These are phyloP conservation scores for Gymnopithys bicolor DNA, from an alignment of 2,797 vertebrate species.

Conservation along the genomic window DNA sequence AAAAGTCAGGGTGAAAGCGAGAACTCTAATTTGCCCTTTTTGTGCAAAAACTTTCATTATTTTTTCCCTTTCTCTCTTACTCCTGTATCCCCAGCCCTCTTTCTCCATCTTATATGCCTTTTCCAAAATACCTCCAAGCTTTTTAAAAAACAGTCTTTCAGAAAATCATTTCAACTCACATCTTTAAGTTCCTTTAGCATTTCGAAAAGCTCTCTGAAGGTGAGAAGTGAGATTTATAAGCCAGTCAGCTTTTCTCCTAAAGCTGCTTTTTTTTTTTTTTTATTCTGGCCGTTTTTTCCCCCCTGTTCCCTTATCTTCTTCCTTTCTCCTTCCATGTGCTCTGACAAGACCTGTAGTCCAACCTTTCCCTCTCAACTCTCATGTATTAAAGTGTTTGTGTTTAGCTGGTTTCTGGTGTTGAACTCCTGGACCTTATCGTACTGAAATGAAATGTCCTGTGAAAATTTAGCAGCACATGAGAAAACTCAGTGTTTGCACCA, in stretches of 20 bases:
- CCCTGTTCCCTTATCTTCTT: neutral
- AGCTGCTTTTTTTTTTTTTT: neutral
- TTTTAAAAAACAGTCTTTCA: neutral
- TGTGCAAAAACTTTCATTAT: neutral
- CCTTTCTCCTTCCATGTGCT: neutral
- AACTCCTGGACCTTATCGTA: neutral
- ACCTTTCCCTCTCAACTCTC: neutral
- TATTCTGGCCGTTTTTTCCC: neutral
- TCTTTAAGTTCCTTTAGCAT: neutral
- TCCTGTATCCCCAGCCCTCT: accelerated
- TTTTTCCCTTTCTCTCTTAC: neutral
- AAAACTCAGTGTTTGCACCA: accelerated
- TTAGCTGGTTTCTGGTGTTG: neutral
- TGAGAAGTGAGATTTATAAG: neutral
- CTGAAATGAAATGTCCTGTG: neutral
- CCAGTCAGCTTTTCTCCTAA: neutral
- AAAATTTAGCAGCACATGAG: neutral
- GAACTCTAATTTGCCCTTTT: neutral
- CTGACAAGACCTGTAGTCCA: neutral
- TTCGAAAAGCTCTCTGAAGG: neutral
- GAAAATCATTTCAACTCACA: neutral
- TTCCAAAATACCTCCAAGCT: neutral
- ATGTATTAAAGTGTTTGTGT: neutral
- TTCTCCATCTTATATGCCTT: neutral
- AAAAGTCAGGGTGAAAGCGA: neutral